Base-by-base conservation (phyloP, 2,113 vertebrate genomes). In the Aramus guarauna region DNA sequence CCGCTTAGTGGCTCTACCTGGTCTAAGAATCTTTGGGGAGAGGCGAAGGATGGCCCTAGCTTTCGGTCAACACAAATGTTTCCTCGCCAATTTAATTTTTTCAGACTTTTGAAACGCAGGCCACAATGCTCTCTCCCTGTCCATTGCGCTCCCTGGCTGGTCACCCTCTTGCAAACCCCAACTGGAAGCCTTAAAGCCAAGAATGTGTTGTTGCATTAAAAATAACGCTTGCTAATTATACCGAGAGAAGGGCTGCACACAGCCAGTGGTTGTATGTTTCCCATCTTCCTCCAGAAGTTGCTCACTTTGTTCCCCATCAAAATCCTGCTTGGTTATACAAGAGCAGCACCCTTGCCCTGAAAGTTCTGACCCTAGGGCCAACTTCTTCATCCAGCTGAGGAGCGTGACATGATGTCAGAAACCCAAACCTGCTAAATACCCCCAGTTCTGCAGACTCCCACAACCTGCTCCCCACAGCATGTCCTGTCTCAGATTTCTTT, bases 191-290 rank as follows among this genome's bases (percentile, higher is more conserved):
- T 62, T 34, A 71, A 37, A 75, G 18, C 36, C 9, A 5, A 5
- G 0, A 14, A 21, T 0, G 2, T 6, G 12, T 2, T 23, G 2
- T 15, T 58, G 39, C 7, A 19, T 48, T 34, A 73, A 68, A 88
- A 80, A 21, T 17, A 92, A 14, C 43, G 22, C 68, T 21, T 11
- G 4, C 26, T 39, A 64, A 53, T n/a, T 17, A 30, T 0, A 24
- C 19, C 18, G 23, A 9, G 6, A 36, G 48, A 41, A 55, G 26
- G 22, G 45, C 71, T 75, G 45, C 7, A 14, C 30, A 3, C 48
- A 60, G 55, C 29, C 50, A 17, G 7, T 4, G 23, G 18, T 78
- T 26, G 34, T 1, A 15, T 2, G 34, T 15, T 60, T 58, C 27
- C 27, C 24, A 15, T 41, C 37, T 53, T 80, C 29, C n/a, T 72